A percentile compares a stretch with the other conserved stretches of the same genome.
phyloP scores from a whole-genome alignment of 2,888 invertebrate genomes.

The Drosophila mayaguana region DNA sequence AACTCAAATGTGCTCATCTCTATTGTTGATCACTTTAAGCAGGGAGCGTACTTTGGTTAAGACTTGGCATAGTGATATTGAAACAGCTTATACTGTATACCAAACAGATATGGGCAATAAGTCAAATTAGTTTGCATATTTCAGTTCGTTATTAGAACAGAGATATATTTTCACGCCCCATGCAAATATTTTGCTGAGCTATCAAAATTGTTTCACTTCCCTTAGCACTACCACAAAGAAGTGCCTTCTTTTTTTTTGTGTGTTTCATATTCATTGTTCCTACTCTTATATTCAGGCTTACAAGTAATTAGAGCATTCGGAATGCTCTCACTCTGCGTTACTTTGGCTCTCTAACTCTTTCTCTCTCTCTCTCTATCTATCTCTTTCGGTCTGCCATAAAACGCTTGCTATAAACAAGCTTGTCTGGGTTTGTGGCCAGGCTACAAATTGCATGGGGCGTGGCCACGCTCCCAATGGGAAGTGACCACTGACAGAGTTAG shows the following conservation, averaged over 20 bases:
- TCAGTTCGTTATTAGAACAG: no score
- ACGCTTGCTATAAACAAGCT: conserved; percentile 37
- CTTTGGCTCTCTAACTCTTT: no score
- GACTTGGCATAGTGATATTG: background rate
- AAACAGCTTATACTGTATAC: background rate
- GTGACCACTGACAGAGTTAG: background rate
- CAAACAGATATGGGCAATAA: no score
- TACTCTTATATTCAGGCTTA: background rate
- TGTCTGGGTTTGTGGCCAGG: conserved; percentile 34
- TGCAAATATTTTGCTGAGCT: background rate
- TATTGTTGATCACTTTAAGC: background rate
- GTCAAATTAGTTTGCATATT: no score
- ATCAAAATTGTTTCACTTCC: background rate
- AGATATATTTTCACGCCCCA: no score
- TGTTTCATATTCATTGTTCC: background rate
- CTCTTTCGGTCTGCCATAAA: conserved; percentile 27
- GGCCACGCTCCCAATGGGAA: background rate
- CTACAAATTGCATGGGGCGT: conserved; percentile 13
- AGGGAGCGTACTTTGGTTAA: background rate
- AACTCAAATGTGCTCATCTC: background rate
- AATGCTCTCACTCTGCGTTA: background rate
- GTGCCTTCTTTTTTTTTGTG: no score
- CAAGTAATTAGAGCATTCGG: background rate
- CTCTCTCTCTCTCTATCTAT: background rate
- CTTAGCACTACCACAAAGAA: no score